phyloP scores from a whole-genome alignment of 2,888 invertebrate species.

The Urechis unicinctus region DNA sequence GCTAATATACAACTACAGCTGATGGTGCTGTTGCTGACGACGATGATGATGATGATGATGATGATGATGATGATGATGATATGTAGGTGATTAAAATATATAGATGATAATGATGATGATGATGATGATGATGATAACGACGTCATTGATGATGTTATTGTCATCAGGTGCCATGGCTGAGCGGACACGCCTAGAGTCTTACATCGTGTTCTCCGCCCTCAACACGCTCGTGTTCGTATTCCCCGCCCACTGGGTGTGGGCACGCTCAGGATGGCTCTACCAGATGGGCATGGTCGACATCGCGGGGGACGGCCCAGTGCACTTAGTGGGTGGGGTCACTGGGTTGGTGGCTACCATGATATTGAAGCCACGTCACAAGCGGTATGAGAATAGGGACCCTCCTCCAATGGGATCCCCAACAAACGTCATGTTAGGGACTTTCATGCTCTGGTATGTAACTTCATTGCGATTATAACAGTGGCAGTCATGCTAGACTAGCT shows the following conservation, averaged over 20 bases:
- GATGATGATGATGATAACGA: too few relatives aligned
- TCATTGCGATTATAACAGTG: too few relatives aligned
- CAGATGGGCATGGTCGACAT: slow-evolving; percentile 80
- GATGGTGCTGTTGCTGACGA: too few relatives aligned
- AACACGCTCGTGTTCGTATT: slow-evolving; percentile 87
- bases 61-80: too few relatives aligned
- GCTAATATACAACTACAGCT: too few relatives aligned
- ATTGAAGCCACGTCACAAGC: slow-evolving; percentile 76
- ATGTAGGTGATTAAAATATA: too few relatives aligned
- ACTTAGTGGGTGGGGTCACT: slow-evolving; percentile 71
- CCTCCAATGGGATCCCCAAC: slow-evolving; percentile 80
- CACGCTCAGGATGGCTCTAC: slow-evolving; percentile 60
- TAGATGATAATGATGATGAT: too few relatives aligned
- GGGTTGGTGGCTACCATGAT: slow-evolving; percentile 83
- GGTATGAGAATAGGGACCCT: slow-evolving; percentile 66
- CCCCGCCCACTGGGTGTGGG: slow-evolving; percentile 61
- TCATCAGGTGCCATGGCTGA: slow-evolving; percentile 81
- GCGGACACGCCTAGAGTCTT: slow-evolving; percentile 70
- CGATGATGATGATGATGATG: too few relatives aligned
- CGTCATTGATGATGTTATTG: too few relatives aligned
- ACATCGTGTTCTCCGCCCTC: slow-evolving; percentile 79
- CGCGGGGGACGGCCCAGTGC: slow-evolving; percentile 74
- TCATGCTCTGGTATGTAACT: slow-evolving; percentile 69
- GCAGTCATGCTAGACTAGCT: too few relatives aligned
- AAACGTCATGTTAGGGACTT: slow-evolving; percentile 80